A percentile compares a stretch with the other conserved stretches of the same genome.
phyloP scores from a whole-genome alignment of 2,888 invertebrate genomes.

The Epsilonema sp. region DNA sequence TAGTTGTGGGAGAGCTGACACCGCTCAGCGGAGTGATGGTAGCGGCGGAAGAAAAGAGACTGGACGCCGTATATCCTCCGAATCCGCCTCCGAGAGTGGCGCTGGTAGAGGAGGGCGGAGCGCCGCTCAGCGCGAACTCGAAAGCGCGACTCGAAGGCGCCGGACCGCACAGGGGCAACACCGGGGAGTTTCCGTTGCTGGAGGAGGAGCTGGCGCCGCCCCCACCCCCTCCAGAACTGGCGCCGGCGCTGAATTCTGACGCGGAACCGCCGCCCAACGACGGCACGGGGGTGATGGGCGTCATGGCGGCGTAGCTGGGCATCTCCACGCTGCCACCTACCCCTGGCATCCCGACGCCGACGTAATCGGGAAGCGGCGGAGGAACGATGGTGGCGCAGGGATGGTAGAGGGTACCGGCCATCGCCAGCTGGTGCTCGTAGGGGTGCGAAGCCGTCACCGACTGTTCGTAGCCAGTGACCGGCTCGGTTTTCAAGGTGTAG shows the following conservation, averaged over 20 bases:
- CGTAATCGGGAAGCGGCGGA: background rate
- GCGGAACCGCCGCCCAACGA: slow-evolving; percentile 76
- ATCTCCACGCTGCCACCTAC: slow-evolving; percentile 1
- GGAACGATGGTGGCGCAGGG: too few relatives aligned
- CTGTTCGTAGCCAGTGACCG: background rate
- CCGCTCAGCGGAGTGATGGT: too few relatives aligned
- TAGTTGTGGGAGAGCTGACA: too few relatives aligned
- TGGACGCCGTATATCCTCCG: too few relatives aligned
- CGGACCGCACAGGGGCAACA: background rate
- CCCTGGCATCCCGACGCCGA: background rate
- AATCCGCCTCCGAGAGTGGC: too few relatives aligned
- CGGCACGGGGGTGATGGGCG: slow-evolving; percentile 41
- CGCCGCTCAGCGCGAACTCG: background rate
- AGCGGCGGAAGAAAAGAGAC: too few relatives aligned
- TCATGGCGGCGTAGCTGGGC: slow-evolving; percentile 12
- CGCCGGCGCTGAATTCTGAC: slow-evolving; percentile 32
- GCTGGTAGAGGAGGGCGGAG: too few relatives aligned
- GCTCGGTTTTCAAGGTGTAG: background rate
- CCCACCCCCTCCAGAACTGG: too few relatives aligned
- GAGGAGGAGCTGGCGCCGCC: background rate
- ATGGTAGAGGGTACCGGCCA: too few relatives aligned
- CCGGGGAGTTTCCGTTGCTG: background rate
- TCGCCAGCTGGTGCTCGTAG: background rate
- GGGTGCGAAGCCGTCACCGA: too few relatives aligned
- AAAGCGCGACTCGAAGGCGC: background rate